Conservation (phyloP, 1,140 invertebrate species). For the Camponotus vicinus region DNA sequence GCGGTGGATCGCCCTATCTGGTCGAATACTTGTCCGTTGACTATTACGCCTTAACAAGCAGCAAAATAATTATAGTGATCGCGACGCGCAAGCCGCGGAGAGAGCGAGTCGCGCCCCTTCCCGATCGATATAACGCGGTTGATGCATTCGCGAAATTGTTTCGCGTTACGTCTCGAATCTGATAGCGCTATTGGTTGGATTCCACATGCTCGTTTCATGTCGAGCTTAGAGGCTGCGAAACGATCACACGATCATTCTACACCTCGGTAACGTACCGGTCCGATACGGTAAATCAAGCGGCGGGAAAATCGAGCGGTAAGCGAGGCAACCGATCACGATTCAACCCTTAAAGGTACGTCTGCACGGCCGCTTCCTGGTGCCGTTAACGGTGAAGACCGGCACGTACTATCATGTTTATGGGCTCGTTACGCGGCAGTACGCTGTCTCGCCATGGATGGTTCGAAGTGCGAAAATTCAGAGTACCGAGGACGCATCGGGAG, state of each 20-base stretch:
- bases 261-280: slow-evolving; percentile 47
- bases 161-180: slow-evolving; percentile 69
- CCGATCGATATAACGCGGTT: neutral
- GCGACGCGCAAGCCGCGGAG: slow-evolving; percentile 8
- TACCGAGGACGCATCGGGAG: neutral
- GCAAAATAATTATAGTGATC: slow-evolving; percentile 76
- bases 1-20: slow-evolving; percentile 39
- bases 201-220: slow-evolving; percentile 7
- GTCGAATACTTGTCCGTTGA: slow-evolving; percentile 38
- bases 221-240: slow-evolving; percentile 16
- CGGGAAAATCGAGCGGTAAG: slow-evolving; percentile 62
- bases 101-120: neutral
- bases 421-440: slow-evolving; percentile 66
- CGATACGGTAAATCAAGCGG: slow-evolving; percentile 25
- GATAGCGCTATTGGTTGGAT: slow-evolving; percentile 61
- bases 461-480: slow-evolving; percentile 70
- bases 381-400: slow-evolving; percentile 70
- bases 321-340: slow-evolving; percentile 71
- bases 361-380: slow-evolving; percentile 68
- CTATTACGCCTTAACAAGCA: slow-evolving; percentile 73
- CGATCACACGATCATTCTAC: slow-evolving; percentile 33
- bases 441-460: slow-evolving; percentile 34
- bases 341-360: slow-evolving; percentile 67
- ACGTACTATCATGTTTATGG: slow-evolving; percentile 66
- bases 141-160: slow-evolving; percentile 75